phyloP scores from a whole-genome alignment of 1,140 invertebrate genomes.

The Cherax quadricarinatus region DNA sequence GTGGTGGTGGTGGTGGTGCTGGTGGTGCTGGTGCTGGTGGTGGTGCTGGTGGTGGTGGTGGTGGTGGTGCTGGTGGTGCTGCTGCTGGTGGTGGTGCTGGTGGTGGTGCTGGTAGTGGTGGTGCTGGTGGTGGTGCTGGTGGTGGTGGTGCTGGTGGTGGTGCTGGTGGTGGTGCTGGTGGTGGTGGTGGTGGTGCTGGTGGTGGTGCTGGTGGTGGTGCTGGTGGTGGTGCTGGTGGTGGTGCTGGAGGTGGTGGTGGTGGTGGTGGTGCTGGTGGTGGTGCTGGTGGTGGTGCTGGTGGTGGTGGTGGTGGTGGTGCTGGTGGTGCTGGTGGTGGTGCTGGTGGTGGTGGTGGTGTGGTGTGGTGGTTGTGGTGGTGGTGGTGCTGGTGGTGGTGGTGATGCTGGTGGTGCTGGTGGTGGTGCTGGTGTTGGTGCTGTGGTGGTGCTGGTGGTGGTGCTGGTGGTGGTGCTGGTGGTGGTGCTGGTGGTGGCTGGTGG shows the following conservation, averaged over 20 bases:
- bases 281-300: neutral
- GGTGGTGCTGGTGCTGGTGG: neutral
- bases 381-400: no score
- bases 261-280: conserved; percentile 4
- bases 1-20: neutral
- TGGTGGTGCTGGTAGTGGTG: no score
- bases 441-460: neutral
- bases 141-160: neutral
- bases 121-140: no score
- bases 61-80: neutral
- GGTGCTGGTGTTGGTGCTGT: no score
- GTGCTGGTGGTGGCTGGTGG: no score
- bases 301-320: conserved; percentile 4
- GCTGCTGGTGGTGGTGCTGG: no score
- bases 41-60: neutral
- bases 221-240: no score
- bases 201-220: neutral
- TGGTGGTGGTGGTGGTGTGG: no score
- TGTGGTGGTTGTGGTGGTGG: no score
- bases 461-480: conserved; percentile 8
- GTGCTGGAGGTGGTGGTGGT: no score
- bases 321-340: conserved; percentile 4
- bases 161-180: neutral
- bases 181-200: conserved; percentile 3
- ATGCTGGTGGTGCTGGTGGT: no score